phyloP scores from a whole-genome alignment of 2,797 vertebrate genomes.

The Enteromius unitaeniatus region DNA sequence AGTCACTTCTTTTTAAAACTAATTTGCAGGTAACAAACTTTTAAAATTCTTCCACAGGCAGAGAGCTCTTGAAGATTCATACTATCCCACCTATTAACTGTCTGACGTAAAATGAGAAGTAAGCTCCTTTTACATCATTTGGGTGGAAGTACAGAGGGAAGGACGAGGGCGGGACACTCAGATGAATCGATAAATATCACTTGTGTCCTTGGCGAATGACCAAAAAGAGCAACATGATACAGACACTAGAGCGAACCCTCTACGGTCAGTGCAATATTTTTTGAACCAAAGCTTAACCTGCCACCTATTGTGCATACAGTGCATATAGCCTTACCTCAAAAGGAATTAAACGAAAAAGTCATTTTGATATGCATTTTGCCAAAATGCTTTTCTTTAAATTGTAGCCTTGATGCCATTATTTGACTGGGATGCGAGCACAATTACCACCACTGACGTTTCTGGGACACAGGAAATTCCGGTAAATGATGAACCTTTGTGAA shows the following conservation, averaged over 20 bases:
- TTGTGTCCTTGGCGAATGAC: constrained; percentile 40
- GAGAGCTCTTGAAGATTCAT: constrained; percentile 15
- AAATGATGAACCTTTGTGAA: constrained; percentile 47
- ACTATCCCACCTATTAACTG: constrained; percentile 17
- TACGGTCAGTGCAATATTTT: neutral
- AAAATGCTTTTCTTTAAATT: constrained; percentile 19
- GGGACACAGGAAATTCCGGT: constrained; percentile 46
- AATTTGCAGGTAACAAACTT: neutral
- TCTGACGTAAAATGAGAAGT: constrained; percentile 32
- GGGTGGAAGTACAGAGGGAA: neutral
- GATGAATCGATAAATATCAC: constrained; percentile 44
- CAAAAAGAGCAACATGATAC: constrained; percentile 30
- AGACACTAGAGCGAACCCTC: constrained; percentile 13
- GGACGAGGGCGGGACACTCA: neutral
- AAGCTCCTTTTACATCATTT: constrained; percentile 42
- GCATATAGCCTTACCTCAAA: neutral
- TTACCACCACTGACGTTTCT: constrained; percentile 56
- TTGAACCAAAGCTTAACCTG: neutral
- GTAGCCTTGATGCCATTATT: constrained; percentile 25
- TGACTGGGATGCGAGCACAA: constrained; percentile 48
- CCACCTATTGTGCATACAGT: neutral
- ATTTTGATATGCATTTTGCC: neutral
- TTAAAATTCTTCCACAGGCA: constrained; percentile 9
- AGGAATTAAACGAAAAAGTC: neutral
- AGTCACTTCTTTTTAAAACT: constrained; percentile 39